Percentiles rank a stretch among this genome's conserved stretches.
These are phyloP conservation scores for Chelonus formosanus DNA, from an alignment of 2,888 invertebrate genomes.

Conservation along the genomic window DNA sequence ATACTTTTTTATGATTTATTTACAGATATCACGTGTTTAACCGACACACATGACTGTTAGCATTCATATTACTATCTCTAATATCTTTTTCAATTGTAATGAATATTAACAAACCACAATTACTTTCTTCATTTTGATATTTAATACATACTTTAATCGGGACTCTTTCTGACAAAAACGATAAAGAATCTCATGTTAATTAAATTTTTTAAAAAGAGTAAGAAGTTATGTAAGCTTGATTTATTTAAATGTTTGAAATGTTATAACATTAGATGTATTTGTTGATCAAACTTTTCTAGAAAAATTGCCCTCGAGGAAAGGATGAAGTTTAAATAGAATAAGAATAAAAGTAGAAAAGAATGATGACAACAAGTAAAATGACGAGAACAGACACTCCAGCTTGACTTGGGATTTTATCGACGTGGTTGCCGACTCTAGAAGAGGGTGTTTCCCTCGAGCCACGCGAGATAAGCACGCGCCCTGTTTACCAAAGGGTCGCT, in stretches of 20 bases:
- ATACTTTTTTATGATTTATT: no score
- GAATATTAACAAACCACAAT: no score
- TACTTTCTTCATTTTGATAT: no score
- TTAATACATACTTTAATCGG: no score
- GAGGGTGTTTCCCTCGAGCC: conserved; percentile 22
- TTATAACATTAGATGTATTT: conserved; percentile 4
- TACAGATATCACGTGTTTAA: no score
- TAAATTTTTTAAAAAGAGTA: conserved; percentile 2
- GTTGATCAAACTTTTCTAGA: not conserved
- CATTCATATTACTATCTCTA: no score
- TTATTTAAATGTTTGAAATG: conserved; percentile 3
- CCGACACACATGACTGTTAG: no score
- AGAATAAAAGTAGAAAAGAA: conserved; percentile 8
- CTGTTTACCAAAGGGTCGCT: conserved; percentile 25
- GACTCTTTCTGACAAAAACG: no score
- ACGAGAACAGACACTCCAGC: conserved; percentile 1
- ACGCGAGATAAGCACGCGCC: conserved; percentile 32
- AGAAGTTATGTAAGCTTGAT: not conserved
- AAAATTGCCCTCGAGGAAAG: not conserved
- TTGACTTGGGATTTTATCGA: conserved; percentile 32
- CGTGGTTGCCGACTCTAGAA: conserved; percentile 10
- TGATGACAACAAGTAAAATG: not conserved
- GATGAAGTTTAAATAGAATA: conserved; percentile 10
- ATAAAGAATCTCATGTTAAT: not conserved
- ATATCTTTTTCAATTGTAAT: no score